Conservation (phyloP, 2,797 vertebrate species). For the Lycodopsis pacificus region DNA sequence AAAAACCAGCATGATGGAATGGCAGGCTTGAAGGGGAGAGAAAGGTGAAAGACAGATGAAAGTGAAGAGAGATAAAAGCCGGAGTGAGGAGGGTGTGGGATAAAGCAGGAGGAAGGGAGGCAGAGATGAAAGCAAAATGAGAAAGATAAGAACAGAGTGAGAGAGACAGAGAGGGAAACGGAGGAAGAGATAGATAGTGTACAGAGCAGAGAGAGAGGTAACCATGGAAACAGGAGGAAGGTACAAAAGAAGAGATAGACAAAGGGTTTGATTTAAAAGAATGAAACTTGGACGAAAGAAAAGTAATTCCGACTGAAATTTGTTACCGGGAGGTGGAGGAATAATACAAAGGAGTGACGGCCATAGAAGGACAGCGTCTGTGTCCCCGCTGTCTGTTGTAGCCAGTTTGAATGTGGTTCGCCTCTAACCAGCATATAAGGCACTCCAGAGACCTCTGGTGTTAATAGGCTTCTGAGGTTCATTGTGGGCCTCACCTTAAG, state of each 20-base stretch:
- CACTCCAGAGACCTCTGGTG: conserved; percentile 83
- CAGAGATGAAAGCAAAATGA: conserved; percentile 92
- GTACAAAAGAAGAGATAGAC: conserved; percentile 91
- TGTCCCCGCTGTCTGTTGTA: conserved; percentile 66
- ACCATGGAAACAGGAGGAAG: conserved; percentile 91
- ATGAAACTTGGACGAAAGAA: conserved; percentile 88
- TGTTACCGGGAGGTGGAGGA: conserved; percentile 83
- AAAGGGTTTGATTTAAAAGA: conserved; percentile 91
- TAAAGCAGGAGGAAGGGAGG: conserved; percentile 90
- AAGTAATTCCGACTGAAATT: conserved; percentile 89
- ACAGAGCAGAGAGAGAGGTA: conserved; percentile 89
- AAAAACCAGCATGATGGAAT: conserved; percentile 87
- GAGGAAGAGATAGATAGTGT: conserved; percentile 90
- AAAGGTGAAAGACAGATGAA: conserved; percentile 93
- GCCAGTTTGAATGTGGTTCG: conserved; percentile 68
- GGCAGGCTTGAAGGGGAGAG: conserved; percentile 90
- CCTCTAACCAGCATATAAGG: conserved; percentile 63
- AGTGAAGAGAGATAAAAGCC: conserved; percentile 91
- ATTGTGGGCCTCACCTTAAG: conserved; percentile 81
- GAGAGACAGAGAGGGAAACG: conserved; percentile 88
- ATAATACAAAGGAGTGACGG: conserved; percentile 80
- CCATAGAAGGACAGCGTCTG: conserved; percentile 70
- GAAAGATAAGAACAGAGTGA: conserved; percentile 92
- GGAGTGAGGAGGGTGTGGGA: conserved; percentile 89
- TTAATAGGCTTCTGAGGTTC: conserved; percentile 81